A percentile compares a stretch with the other conserved stretches of the same genome.
Evolutionary conservation across 2,797 vertebrate species (phyloP).

Genomic region (Graptemys geographica): DNA sequence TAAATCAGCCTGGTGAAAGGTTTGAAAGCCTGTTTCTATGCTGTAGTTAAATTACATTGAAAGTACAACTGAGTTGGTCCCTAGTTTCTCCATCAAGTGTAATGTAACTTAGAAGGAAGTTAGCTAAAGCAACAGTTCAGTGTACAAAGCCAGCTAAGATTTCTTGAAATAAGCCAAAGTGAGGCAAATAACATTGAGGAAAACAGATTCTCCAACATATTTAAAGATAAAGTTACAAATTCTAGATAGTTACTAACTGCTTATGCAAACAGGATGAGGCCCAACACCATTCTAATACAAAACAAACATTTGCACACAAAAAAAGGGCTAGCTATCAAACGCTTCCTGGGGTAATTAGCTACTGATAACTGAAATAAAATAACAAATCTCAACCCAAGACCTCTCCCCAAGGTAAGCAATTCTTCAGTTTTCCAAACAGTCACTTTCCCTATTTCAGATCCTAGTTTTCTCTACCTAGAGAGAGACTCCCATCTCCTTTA

Average conservation of each 20-base stretch:
- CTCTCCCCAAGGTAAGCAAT: background rate
- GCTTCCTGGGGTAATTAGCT: background rate
- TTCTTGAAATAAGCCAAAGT: constrained; percentile 12
- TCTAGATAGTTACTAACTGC: background rate
- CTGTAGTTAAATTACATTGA: constrained; percentile 61
- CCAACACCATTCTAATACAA: background rate
- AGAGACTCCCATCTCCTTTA: background rate
- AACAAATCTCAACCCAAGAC: constrained; percentile 13
- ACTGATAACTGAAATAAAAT: constrained; percentile 51
- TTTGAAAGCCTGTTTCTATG: constrained; percentile 65
- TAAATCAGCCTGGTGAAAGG: constrained; percentile 64
- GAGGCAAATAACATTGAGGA: constrained; percentile 40
- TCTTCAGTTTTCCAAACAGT: constrained; percentile 6
- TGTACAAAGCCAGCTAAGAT: constrained; percentile 32
- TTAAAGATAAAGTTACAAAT: constrained; percentile 40
- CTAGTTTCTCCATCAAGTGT: constrained; percentile 61
- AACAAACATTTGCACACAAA: background rate
- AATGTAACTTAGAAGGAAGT: constrained; percentile 49
- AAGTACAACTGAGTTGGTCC: constrained; percentile 65
- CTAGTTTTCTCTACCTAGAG: background rate
- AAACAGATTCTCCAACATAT: constrained; percentile 12
- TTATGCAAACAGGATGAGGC: background rate
- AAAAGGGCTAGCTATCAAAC: background rate
- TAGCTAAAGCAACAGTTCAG: constrained; percentile 1
- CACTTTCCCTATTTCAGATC: background rate